Evolutionary conservation across 2,888 invertebrate genomes (phyloP).

Genomic region (Eulithis testata): DNA sequence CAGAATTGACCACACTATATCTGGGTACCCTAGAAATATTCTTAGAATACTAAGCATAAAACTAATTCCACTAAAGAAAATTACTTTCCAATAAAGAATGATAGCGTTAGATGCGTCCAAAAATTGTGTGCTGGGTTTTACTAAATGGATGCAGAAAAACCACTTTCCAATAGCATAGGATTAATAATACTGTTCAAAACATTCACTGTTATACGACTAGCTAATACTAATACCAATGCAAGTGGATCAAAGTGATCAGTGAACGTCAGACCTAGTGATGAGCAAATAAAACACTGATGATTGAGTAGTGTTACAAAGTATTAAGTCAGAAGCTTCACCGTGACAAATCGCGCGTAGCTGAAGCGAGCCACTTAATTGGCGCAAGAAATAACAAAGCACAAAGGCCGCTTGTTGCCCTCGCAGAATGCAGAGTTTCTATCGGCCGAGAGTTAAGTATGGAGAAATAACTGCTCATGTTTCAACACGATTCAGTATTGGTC

Average conservation of each 20-base stretch:
- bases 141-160: too few species aligned
- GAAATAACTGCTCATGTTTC: too few species aligned
- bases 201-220: constrained; percentile 2
- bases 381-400: constrained; percentile 37
- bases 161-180: background rate
- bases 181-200: background rate
- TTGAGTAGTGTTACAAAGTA: constrained; percentile 32
- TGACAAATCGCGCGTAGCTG: constrained; percentile 31
- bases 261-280: constrained; percentile 16
- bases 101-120: too few species aligned
- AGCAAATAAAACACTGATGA: constrained; percentile 27
- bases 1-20: too few species aligned
- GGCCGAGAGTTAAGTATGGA: too few species aligned
- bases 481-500: too few species aligned
- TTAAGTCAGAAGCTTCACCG: constrained; percentile 26
- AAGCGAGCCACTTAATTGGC: constrained; percentile 34
- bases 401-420: constrained; percentile 19
- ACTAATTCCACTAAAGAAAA: too few species aligned
- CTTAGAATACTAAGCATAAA: too few species aligned
- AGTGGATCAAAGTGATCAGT: constrained; percentile 19
- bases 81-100: too few species aligned
- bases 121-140: too few species aligned
- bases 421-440: too few species aligned
- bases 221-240: background rate
- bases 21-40: too few species aligned